Evolutionary conservation across 2,113 vertebrate species (phyloP), one percentile per base, ranked within the genome.

Genomic region (Rhabdornis inornatus): DNA sequence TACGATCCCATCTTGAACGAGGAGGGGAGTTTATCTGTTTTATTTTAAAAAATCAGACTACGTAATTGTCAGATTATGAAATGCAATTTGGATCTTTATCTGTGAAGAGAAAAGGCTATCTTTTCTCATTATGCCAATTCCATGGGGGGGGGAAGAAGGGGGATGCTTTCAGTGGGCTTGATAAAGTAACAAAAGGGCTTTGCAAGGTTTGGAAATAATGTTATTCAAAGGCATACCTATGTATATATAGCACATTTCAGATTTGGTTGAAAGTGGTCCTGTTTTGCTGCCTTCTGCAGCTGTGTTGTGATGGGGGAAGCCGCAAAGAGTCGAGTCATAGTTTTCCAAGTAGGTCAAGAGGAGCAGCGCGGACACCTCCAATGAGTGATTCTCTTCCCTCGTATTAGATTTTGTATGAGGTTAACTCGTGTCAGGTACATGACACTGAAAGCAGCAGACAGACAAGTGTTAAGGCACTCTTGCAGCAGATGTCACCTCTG

Each of bases 341-440:
- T 94, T 96, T 97, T 97, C 92, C 94, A 97, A 97, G 92, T 96
- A 97, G 97, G 96, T 97, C 94, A 95, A 96, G 96, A 97, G 90
- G 80, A 97, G 79, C 86, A 80, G 89, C 19, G 0, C 11, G 60
- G 93, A 72, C 89, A 96, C 90, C 92, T 91, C 71, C 45, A n/a
- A 82, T 4, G 66, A 94, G 59, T 71, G 25, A 61, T 90, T 94
- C 79, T 92, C 94, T 86, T 89, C 90, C 89, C 64, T 89, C 52
- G 13, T 59, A 19, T 96, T 95, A 64, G 82, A 84, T 92, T 95
- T 96, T 92, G 75, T 72, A 87, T 90, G 90, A 97, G 96, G 95
- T 97, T 96, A 97, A 94, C 94, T 89, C 83, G 83, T 98, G 97
- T 97, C 97, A 97, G 96, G 94, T 94, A 93, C 60, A 83, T 91